phyloP scores from a whole-genome alignment of 1,140 invertebrate genomes.

The Lordiphosa clarofinis region DNA sequence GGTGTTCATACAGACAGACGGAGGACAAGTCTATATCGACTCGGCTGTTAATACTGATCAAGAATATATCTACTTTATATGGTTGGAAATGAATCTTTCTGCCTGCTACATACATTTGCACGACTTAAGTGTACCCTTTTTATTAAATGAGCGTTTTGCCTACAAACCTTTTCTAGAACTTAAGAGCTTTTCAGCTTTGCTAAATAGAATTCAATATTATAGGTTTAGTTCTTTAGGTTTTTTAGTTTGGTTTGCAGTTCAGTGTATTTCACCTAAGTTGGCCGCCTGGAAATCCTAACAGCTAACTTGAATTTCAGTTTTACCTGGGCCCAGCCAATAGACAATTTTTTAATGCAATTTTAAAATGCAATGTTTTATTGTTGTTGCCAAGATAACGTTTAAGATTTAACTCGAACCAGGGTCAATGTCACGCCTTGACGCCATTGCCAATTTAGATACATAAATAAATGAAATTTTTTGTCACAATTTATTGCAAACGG shows the following conservation, averaged over 20 bases:
- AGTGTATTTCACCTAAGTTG: slow-evolving; percentile 50
- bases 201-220: no score
- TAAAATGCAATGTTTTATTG: slow-evolving; percentile 49
- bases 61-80: no score
- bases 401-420: slow-evolving; percentile 38
- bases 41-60: no score
- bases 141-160: no score
- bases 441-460: slow-evolving; percentile 48
- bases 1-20: no score
- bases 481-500: slow-evolving; percentile 69
- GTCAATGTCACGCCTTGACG: slow-evolving; percentile 74
- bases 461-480: slow-evolving; percentile 28
- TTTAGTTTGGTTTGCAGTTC: slow-evolving; percentile 3
- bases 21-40: no score
- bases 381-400: slow-evolving; percentile 44
- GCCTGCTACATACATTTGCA: no score
- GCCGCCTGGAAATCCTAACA: slow-evolving; percentile 38
- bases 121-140: no score
- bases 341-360: slow-evolving; percentile 69
- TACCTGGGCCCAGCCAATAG: slow-evolving; percentile 28
- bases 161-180: no score
- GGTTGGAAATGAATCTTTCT: no score
- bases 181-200: no score
- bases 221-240: no score
- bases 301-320: slow-evolving; percentile 31